Percentiles rank a stretch among this genome's conserved stretches.
These are phyloP conservation scores for Xiphorhynchus erythropygius DNA, from an alignment of 2,797 vertebrate genomes.

Conservation along the genomic window DNA sequence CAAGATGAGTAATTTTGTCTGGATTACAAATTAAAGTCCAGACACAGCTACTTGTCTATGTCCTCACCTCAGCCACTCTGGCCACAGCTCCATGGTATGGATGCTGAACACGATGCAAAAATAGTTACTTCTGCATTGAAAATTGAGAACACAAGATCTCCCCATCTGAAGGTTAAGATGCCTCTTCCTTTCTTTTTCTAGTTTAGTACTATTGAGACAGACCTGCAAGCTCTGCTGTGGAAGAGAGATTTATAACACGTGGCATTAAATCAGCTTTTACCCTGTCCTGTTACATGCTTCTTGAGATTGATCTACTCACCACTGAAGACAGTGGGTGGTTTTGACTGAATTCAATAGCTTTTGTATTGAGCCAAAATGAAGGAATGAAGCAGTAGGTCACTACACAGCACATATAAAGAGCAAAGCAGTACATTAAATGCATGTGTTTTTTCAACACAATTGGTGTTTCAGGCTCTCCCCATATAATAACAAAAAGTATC, in stretches of 20 bases:
- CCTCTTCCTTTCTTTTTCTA: background rate
- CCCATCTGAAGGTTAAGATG: background rate
- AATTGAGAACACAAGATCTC: background rate
- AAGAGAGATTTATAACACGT: constrained; percentile 27
- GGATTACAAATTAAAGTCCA: background rate
- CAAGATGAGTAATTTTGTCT: background rate
- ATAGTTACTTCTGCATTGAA: background rate
- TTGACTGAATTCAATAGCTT: constrained; percentile 33
- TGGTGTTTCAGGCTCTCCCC: constrained; percentile 7
- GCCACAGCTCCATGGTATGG: background rate
- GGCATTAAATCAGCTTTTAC: constrained; percentile 36
- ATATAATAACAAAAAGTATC: constrained; percentile 16
- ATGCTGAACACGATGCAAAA: too few species aligned
- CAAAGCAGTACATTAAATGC: background rate
- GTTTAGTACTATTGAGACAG: background rate
- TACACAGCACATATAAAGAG: background rate
- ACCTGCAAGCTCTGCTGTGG: background rate
- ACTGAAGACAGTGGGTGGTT: constrained; percentile 5
- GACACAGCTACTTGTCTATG: background rate
- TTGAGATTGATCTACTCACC: background rate
- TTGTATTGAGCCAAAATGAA: background rate
- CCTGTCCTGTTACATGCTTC: background rate
- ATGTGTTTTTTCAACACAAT: background rate
- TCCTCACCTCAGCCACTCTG: background rate
- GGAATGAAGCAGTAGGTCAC: background rate